A percentile compares a stretch with the other conserved stretches of the same genome.
phyloP scores from a whole-genome alignment of 1,140 invertebrate genomes.

The Nasonia longicornis region DNA sequence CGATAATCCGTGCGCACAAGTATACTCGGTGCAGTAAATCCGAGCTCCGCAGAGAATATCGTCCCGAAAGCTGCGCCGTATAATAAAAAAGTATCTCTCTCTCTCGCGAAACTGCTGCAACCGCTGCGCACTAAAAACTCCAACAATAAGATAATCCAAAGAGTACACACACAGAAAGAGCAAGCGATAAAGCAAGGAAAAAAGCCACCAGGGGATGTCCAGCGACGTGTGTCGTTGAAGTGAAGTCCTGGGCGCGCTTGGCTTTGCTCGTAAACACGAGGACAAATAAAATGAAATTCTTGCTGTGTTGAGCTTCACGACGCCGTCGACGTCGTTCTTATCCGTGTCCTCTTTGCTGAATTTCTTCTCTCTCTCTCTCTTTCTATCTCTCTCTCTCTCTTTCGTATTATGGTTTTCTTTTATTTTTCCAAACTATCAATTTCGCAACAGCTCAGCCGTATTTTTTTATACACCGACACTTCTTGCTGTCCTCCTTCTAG shows the following conservation, averaged over 20 bases:
- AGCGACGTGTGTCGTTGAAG: conserved; percentile 19
- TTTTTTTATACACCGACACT: not conserved
- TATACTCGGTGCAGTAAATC: no score
- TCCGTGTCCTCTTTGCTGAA: not conserved
- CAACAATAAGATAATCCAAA: conserved; percentile 1
- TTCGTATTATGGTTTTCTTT: not conserved
- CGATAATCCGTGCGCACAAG: no score
- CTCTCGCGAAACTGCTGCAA: not conserved
- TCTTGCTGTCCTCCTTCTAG: no score
- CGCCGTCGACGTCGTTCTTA: not conserved
- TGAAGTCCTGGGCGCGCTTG: not conserved
- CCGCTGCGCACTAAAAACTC: not conserved
- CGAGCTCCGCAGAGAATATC: no score
- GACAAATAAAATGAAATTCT: conserved; percentile 35
- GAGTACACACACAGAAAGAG: not conserved
- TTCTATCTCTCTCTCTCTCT: not conserved
- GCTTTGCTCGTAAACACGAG: conserved; percentile 32
- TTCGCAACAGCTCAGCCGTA: not conserved
- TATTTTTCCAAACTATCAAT: not conserved
- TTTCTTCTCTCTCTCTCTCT: not conserved
- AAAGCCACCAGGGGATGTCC: conserved; percentile 5
- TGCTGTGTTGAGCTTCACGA: conserved; percentile 16
- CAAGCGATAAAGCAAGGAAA: not conserved
- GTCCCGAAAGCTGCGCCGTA: not conserved
- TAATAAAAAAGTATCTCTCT: not conserved